Percentiles rank a stretch among this genome's conserved stretches.
Evolutionary conservation across 2,113 vertebrate genomes (phyloP).

Genomic region (Oncorhynchus kisutch): DNA sequence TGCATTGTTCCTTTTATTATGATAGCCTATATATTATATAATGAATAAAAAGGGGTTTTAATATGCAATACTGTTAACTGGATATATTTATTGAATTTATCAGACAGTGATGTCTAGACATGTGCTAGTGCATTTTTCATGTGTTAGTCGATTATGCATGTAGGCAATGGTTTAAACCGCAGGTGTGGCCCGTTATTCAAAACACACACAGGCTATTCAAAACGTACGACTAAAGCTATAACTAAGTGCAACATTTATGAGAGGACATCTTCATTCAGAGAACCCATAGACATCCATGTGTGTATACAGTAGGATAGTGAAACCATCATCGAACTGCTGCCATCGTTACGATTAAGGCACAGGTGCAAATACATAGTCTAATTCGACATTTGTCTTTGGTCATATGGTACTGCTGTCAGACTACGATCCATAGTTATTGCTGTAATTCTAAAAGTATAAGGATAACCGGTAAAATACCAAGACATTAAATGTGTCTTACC

Average conservation of each 20-base stretch:
- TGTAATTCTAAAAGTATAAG: neutral
- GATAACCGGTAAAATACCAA: neutral
- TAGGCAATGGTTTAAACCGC: neutral
- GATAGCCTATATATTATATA: no score
- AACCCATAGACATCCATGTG: neutral
- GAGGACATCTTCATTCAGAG: neutral
- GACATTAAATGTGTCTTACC: neutral
- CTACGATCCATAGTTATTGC: neutral
- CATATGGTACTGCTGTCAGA: neutral
- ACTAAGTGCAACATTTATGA: neutral
- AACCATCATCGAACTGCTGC: neutral
- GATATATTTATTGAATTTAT: no score
- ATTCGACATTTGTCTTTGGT: neutral
- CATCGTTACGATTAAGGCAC: neutral
- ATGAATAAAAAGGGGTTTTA: no score
- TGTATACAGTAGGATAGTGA: neutral
- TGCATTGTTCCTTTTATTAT: no score
- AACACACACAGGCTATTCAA: neutral
- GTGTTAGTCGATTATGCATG: no score
- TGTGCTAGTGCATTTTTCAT: no score
- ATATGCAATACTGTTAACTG: no score
- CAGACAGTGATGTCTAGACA: no score
- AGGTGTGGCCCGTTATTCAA: slow-evolving; percentile 11
- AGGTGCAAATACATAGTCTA: neutral
- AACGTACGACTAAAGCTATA: neutral